phyloP scores from a whole-genome alignment of 2,113 vertebrate species.

The Centropus unirufus region DNA sequence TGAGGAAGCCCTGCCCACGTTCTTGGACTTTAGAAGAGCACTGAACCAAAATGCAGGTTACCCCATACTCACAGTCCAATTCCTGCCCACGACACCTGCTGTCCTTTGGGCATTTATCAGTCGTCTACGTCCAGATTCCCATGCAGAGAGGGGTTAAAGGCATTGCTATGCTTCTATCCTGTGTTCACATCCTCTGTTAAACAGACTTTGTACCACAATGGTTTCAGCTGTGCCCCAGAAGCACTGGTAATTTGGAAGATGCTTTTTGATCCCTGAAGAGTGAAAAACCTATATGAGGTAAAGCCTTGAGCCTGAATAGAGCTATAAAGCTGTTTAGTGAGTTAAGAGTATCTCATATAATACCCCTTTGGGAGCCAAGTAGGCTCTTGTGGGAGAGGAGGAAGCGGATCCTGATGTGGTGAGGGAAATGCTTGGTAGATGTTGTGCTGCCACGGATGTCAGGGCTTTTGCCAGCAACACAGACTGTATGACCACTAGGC shows the following conservation, averaged over 20 bases:
- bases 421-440: background rate
- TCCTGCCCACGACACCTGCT: background rate
- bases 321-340: constrained; percentile 45
- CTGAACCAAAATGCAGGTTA: background rate
- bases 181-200: background rate
- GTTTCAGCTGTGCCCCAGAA: constrained; percentile 17
- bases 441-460: accelerated
- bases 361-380: background rate
- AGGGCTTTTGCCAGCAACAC: background rate
- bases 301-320: constrained; percentile 38
- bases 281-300: constrained; percentile 50
- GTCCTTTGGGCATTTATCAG: background rate
- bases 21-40: background rate
- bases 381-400: constrained; percentile 39
- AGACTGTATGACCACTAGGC: background rate
- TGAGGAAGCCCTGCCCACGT: background rate
- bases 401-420: background rate
- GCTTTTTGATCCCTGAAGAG: constrained; percentile 58
- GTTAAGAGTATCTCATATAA: constrained; percentile 29
- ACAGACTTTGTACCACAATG: constrained; percentile 5
- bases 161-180: background rate
- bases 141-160: background rate
- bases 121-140: background rate
- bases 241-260: constrained; percentile 48
- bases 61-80: accelerated